Evolutionary conservation across 2,113 vertebrate genomes (phyloP).

Genomic region (Galeopterus variegatus): DNA sequence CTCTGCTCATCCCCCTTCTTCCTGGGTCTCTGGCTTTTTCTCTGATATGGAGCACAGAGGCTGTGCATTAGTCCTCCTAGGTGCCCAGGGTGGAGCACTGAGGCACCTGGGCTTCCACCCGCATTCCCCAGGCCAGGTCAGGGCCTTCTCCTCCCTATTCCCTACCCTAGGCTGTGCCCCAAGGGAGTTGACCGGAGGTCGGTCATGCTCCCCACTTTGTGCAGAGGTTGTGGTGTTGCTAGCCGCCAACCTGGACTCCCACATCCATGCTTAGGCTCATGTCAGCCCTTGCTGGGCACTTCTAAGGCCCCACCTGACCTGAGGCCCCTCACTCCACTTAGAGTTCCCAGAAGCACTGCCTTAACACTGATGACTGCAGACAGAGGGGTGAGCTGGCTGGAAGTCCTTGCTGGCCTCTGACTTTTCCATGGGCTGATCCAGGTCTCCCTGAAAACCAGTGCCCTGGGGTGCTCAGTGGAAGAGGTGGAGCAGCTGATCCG

Average conservation of each 20-base stretch:
- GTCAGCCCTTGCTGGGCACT: background rate
- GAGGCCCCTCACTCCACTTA: background rate
- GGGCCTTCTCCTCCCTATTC: background rate
- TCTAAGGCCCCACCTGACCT: background rate
- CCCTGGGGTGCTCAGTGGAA: constrained; percentile 90
- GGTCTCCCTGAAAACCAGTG: constrained; percentile 92
- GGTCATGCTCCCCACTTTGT: background rate
- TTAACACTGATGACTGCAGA: background rate
- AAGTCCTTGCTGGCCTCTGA: background rate
- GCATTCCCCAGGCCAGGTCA: background rate
- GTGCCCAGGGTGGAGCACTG: background rate
- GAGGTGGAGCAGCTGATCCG: constrained; percentile 92
- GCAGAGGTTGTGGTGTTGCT: background rate
- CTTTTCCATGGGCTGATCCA: constrained; percentile 70
- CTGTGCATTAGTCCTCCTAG: background rate
- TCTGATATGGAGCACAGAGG: background rate
- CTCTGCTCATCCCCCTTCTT: background rate
- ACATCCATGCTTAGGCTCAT: fast-evolving
- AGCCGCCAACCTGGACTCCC: background rate
- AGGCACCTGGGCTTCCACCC: background rate
- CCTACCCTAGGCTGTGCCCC: background rate
- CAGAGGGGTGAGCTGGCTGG: background rate
- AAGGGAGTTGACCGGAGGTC: background rate
- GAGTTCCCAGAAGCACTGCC: background rate
- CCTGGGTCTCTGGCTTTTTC: background rate